Base-by-base conservation (phyloP, 2,113 vertebrate species). In the Meleagris gallopavo region DNA sequence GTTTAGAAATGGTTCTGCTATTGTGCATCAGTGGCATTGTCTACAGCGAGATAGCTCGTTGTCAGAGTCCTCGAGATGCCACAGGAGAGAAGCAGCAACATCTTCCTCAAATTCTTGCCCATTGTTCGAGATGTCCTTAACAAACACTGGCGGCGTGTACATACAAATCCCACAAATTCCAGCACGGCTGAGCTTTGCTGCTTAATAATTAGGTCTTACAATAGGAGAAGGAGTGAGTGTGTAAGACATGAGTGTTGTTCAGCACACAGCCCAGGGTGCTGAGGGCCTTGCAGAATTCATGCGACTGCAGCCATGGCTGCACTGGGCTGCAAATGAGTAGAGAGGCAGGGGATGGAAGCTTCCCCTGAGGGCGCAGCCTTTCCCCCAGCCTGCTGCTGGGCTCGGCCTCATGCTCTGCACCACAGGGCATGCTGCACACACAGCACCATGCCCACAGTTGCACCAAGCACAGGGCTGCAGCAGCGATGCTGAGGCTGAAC, bases 11-110 rank as follows among this genome's bases (percentile, higher is more conserved):
- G 78, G 95, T 89, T 95, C 75, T 0, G 11, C 92, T 87, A 65
- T 94, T 94, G 19, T 62, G 71, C 92, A 96, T 94, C 95, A 96
- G 94, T 88, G 93, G 85, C 93, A 95, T 95, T 96, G 93, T 94
- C 93, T 95, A 52, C 22, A 0, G 71, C 1, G 8, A 94, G 89
- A 91, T 82, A 91, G 84, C 94, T 89, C 52, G 1, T 83, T 50
- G 55, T 76, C 91, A 17, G 40, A 69, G 87, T 87, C 77, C 94
- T 75, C 85, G 82, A 30, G 80, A 81, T 32, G 70, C 80, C 70
- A 57, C 4, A 0, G 45, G 58, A 72, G 80, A 71, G 48, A 66
- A 76, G 70, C 13, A 0, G 88, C 89, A 64, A 10, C 14, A 3
- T 71, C 81, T 77, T n/a, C 48, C 83, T 78, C 80, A 36, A 79